Evolutionary conservation across 2,797 vertebrate genomes (phyloP), one percentile per base, ranked within the genome.

Genomic region (Mastacembelus armatus): DNA sequence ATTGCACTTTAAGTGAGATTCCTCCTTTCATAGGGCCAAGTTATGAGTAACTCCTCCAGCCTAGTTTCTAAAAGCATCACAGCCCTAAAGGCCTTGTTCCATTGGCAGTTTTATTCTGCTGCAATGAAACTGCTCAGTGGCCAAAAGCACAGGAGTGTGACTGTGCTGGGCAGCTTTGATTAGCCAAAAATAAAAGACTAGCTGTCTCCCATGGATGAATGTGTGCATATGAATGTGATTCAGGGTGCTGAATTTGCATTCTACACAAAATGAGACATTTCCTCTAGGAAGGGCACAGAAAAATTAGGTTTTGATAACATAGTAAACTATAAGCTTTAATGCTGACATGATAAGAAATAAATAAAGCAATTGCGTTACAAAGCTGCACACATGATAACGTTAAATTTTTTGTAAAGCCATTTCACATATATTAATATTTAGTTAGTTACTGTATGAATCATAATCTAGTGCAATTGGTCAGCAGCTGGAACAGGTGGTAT

Each of bases 41-140:
- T 36, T 78, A 68, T 80, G 86, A 85, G 71, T 76, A 76, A 81
- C 29, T 78, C 71, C 27, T 42, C 64, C 77, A 81, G 52, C 80
- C 85, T 73, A 74, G 50, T 80, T 83, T 87, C 81, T 69, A 80
- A 83, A 86, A 75, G 72, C 72, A 77, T 45, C 42, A 18, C 74
- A 61, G 77, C 75, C 85, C 80, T 60, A 2, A 61, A 81, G 85
- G 77, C 62, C 55, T 72, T 11, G 66, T 77, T 79, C 63, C 57
- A 43, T 26, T 29, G 59, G 42, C 38, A 35, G 70, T 26, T 71
- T 59, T 43, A 62, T 82, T 30, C 39, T 35, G 54, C 68, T 83
- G 52, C 52, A 29, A 26, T 49, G 59, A 49, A 78, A 26, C 56
- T 10, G 52, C 72, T 85, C 56, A 16, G 39, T 43, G 50, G 63